Evolutionary conservation across 2,797 vertebrate species (phyloP), one percentile per base, ranked within the genome.

Genomic region (Austrolebias charrua): DNA sequence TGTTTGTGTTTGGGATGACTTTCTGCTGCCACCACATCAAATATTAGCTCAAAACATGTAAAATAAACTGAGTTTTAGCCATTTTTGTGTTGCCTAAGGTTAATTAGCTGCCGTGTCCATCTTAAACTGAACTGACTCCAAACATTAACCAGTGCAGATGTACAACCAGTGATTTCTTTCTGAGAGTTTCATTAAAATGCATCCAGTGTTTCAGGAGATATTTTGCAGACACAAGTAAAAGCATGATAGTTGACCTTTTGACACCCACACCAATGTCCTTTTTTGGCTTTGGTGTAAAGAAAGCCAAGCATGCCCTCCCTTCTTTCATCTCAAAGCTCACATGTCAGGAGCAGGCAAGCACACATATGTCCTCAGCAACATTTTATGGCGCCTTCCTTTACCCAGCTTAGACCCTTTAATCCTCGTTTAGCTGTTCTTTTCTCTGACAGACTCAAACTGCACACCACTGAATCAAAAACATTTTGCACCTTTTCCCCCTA

Each of bases 341-440:
- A 88, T 88, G 85, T 78, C 79, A 53, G 48, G 61, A 85, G 52
- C 81, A 79, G 79, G 71, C 47, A 2, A 85, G 73, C 56, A 48
- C 86, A 85, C 79, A 85, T 77, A 88, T 84, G 81, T 85, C 88
- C 82, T 76, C 42, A 48, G 38, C 56, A 75, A 79, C 75, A 74
- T 67, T 66, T 71, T 65, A 71, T 71, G 69, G 83, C 79, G 64
- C 74, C 75, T 82, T 84, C 73, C 76, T 84, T 87, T 75, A 75
- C 66, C 76, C 82, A 82, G 83, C 83, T 89, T 89, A 90, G 67
- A 55, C 63, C 69, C 77, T 69, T 67, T 91, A 91, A 91, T 89
- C 88, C 81, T 71, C 1, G 56, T 86, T 91, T 83, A 91, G 84
- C 88, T 84, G 86, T 73, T 76, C 84, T 87, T 87, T 88, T 87